phyloP scores from a whole-genome alignment of 2,888 invertebrate species.

The Pasiphila rectangulata region DNA sequence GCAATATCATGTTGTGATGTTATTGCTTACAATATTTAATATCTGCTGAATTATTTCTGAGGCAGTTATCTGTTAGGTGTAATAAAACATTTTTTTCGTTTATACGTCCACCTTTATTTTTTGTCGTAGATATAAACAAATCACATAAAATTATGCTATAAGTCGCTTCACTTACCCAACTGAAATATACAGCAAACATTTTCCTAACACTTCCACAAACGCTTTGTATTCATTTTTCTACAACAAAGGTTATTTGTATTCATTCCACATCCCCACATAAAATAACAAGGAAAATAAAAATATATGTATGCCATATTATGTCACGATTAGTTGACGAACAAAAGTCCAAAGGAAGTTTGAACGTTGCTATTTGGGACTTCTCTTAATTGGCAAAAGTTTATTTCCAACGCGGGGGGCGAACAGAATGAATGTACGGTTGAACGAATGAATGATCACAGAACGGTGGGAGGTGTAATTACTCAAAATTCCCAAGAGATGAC shows the following conservation, averaged over 20 bases:
- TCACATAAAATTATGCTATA: slow-evolving; percentile 5
- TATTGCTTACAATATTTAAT: slow-evolving; percentile 39
- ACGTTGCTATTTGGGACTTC: slow-evolving; percentile 47
- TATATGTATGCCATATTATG: slow-evolving; percentile 44
- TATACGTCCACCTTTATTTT: too few relatives aligned
- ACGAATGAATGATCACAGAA: slow-evolving; percentile 57
- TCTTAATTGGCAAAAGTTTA: slow-evolving; percentile 58
- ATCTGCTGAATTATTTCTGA: slow-evolving; percentile 26
- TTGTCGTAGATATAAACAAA: too few relatives aligned
- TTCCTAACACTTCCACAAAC: slow-evolving; percentile 20
- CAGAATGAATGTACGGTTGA: slow-evolving; percentile 44
- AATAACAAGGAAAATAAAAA: slow-evolving; percentile 36
- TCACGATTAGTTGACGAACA: slow-evolving; percentile 54
- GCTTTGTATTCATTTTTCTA: slow-evolving; percentile 31
- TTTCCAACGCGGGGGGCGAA: slow-evolving; percentile 43
- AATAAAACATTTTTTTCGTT: slow-evolving; percentile 1
- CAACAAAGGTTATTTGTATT: slow-evolving; percentile 34
- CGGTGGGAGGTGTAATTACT: slow-evolving; percentile 54
- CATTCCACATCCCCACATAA: slow-evolving; percentile 33
- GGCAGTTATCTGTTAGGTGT: neutral
- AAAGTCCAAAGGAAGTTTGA: slow-evolving; percentile 51
- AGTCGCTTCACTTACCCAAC: slow-evolving; percentile 14
- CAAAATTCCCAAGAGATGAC: slow-evolving; percentile 51
- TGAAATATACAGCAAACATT: slow-evolving; percentile 20
- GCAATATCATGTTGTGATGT: slow-evolving; percentile 40